Evolutionary conservation across 2,113 vertebrate genomes (phyloP), one percentile per base, ranked within the genome.

Genomic region (Psilopsiagon aymara): DNA sequence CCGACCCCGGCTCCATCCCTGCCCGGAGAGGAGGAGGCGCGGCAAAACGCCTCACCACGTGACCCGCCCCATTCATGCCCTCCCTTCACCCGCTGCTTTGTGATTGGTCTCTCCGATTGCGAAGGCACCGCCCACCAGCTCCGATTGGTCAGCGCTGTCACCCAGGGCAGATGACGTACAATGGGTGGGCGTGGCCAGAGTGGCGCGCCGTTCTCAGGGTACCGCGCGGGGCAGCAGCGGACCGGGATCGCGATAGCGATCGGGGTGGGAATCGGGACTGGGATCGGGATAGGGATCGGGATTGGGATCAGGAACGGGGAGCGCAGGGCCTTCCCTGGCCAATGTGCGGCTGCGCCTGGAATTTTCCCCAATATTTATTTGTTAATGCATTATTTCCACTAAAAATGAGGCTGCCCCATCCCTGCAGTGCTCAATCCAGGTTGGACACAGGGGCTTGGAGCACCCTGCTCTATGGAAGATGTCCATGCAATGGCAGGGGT

Each of bases 111-210:
- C 62, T 5, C 15, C 11, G 5, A 10, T 12, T 2, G 28, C 70
- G 53, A 66, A 39, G 43, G 16, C 31, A 17, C 16, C 52, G 13
- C 49, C 10, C 10, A 8, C 20, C 12, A 3, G 3, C 27, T 46
- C 69, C 44, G 20, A 92, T 94, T 94, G 94, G 85, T 15, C 27
- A 5, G 5, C 0, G 5, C 16, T 6, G 9, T 1, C 3, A 23
- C 4, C 23, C 2, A 6, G 35, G 17, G 12, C 6, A 4, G 3
- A 27, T 3, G 33, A 46, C 14, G 80, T 5, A 10, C 4, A 0
- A 4, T 2, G 2, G 1, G 21, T n/a, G 63, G 90, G 79, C 44
- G 75, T 3, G 60, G 53, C 20, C 53, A 2, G 17, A 2, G 69
- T 1, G 13, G 44, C 2, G 21, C 44, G 27, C n/a, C 53, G 29